Evolutionary conservation across 2,797 vertebrate species (phyloP).

Genomic region (Chiloscyllium punctatum): DNA sequence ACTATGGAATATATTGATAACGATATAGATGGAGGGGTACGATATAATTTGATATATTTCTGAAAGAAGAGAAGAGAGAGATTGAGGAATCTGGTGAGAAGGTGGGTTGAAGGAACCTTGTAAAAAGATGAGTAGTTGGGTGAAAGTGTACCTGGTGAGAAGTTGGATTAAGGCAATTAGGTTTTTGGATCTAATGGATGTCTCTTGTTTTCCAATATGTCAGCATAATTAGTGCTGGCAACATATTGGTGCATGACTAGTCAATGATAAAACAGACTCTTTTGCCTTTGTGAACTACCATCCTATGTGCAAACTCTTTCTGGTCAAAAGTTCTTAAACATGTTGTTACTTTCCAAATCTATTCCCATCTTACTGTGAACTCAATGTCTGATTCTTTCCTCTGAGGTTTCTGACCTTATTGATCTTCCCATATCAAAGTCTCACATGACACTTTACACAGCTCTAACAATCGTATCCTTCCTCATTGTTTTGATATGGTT

Average conservation of each 20-base stretch:
- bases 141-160: neutral
- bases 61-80: neutral
- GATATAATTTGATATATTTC: too few relatives aligned
- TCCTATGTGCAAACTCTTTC: neutral
- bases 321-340: too few relatives aligned
- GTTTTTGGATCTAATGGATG: neutral
- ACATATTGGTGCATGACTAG: neutral
- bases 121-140: too few relatives aligned
- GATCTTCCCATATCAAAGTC: neutral
- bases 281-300: neutral
- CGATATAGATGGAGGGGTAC: too few relatives aligned
- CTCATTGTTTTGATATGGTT: neutral
- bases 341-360: neutral
- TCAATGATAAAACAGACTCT: neutral
- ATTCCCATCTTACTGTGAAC: neutral
- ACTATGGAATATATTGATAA: neutral
- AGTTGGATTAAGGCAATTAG: neutral
- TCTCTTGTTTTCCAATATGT: neutral
- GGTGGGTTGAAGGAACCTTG: neutral
- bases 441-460: neutral
- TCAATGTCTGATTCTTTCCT: neutral
- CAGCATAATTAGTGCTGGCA: neutral
- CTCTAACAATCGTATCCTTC: neutral
- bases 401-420: neutral
- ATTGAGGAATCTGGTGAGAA: neutral